Percentiles rank a stretch among this genome's conserved stretches.
Evolutionary conservation across 2,113 vertebrate genomes (phyloP).

Genomic region (Ceratotherium simum): DNA sequence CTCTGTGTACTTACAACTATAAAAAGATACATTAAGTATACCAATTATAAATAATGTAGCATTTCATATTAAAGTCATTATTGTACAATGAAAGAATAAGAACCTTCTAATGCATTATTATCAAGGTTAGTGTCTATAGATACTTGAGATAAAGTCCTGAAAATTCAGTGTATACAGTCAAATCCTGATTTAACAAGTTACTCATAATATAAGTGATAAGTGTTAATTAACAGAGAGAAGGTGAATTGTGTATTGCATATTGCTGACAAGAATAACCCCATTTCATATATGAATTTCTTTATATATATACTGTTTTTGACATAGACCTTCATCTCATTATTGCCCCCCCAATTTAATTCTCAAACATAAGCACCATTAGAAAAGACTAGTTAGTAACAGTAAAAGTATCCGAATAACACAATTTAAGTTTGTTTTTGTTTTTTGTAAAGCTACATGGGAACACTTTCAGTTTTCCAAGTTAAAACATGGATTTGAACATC

Average conservation of each 20-base stretch:
- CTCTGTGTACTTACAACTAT: conserved; percentile 88
- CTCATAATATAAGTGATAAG: conserved; percentile 61
- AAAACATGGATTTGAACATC: not conserved
- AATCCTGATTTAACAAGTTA: conserved; percentile 82
- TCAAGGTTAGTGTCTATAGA: conserved; percentile 84
- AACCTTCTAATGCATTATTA: conserved; percentile 75
- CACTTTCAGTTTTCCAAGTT: not conserved
- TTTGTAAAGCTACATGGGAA: not conserved
- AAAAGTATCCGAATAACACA: conserved; percentile 55
- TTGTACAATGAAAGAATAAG: conserved; percentile 86
- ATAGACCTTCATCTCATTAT: conserved; percentile 32
- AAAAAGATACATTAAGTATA: conserved; percentile 90
- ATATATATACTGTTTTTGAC: conserved; percentile 50
- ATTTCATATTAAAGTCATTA: conserved; percentile 87
- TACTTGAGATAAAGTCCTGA: conserved; percentile 83
- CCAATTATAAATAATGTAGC: conserved; percentile 90
- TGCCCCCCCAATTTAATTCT: conserved; percentile 19
- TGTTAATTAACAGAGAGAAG: conserved; percentile 51
- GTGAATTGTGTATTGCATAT: conserved; percentile 51
- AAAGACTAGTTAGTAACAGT: conserved; percentile 61
- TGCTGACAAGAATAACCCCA: not conserved
- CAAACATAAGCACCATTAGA: conserved; percentile 32
- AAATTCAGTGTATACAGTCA: conserved; percentile 87
- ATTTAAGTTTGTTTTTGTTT: not conserved
- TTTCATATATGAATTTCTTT: not conserved